Evolutionary conservation across 2,797 vertebrate species (phyloP), one percentile per base, ranked within the genome.

Genomic region (Glossophaga mutica): DNA sequence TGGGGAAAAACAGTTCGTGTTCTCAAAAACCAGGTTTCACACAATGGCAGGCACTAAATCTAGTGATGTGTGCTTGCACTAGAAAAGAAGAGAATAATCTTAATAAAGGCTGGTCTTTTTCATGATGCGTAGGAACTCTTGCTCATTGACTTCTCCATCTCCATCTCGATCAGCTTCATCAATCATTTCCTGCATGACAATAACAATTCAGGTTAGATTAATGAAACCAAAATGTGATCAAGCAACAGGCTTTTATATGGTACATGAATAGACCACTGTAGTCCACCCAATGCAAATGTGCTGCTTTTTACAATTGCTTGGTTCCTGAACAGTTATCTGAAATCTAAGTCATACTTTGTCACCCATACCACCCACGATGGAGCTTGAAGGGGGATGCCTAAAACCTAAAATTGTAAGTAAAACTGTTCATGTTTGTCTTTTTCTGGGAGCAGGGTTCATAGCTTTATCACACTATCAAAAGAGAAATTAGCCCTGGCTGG

Each of bases 121-220:
- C 99, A 99, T 99, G 94, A 99, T 99, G 82, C 99, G 98, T 96
- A 99, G 98, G 98, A 99, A 99, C 77, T 99, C 99, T 93, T 99
- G 99, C 98, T 99, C 99, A 26, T 98, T 99, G 97, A 99, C 99
- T 91, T 99, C 99, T 46, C 99, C 99, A 0, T 99, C 99, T 37
- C 99, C 99, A 34, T 99, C 99, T 89, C 99, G 95, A 93, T 99
- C 99, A 0, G 99, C 99, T 96, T 99, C 99, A 0, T 99, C 99
- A 0, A 99, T 99, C 99, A 99, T 99, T 96, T 99, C 99, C 99
- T 99, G 97, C 32, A 86, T 73, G 73, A 83, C 0, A 90, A 37
- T 8, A 79, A 97, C n/a, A 19, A 74, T 21, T 10, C 85, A 68
- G 55, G 24, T 21, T 57, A 86, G n/a, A 77, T 76, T 14, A 79